These are phyloP conservation scores for Chrysochloris asiatica DNA, from an alignment of 2,113 vertebrate genomes.

Conservation along the genomic window DNA sequence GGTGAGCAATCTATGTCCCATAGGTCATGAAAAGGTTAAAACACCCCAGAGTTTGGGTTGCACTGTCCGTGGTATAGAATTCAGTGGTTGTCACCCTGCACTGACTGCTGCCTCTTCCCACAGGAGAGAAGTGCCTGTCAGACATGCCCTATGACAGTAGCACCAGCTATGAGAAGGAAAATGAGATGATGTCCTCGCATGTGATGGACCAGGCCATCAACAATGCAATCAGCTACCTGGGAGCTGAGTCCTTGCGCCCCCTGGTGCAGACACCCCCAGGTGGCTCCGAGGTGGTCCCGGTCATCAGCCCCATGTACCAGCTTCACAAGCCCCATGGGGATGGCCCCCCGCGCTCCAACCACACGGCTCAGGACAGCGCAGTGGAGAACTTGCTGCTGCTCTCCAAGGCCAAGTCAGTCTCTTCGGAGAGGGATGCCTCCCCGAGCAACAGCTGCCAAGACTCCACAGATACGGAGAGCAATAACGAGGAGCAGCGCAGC, in stretches of 20 bases:
- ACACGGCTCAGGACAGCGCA: conserved; percentile 92
- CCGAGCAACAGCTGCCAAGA: conserved; percentile 98
- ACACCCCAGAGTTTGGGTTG: neutral
- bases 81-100: neutral
- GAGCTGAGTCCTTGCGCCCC: conserved; percentile 96
- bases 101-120: conserved; percentile 68
- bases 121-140: conserved; percentile 95
- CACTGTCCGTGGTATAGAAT: fast-evolving
- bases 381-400: conserved; percentile 96
- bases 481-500: conserved; percentile 92
- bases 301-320: conserved; percentile 90
- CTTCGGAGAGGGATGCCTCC: conserved; percentile 94
- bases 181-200: conserved; percentile 94
- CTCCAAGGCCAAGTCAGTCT: conserved; percentile 95
- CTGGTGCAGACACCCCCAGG: conserved; percentile 95
- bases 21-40: neutral
- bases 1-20: neutral
- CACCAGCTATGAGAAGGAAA: conserved; percentile 88
- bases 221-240: conserved; percentile 98
- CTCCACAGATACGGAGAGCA: conserved; percentile 99
- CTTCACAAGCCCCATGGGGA: conserved; percentile 90
- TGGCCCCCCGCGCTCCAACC: conserved; percentile 80
- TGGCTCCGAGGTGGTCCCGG: conserved; percentile 87
- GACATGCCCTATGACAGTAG: conserved; percentile 92
- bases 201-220: conserved; percentile 99